Base-by-base conservation (phyloP, 2,113 vertebrate genomes). In the Oxyura jamaicensis region DNA sequence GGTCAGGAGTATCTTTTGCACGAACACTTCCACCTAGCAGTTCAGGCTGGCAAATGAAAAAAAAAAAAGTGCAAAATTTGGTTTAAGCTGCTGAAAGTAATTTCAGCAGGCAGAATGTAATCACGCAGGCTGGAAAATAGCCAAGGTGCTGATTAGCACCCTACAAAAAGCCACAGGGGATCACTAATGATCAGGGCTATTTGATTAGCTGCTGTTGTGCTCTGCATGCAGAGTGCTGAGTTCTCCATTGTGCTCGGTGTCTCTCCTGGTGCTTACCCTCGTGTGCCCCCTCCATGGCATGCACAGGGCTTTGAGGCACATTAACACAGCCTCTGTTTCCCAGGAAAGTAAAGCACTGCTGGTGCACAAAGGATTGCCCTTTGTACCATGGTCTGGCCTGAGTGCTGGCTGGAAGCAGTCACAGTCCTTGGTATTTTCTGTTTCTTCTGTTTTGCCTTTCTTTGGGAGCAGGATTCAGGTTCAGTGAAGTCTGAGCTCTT, bases 11-110 rank as follows among this genome's bases (percentile, higher is more conserved):
- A 66, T 33, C 58, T 4, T 2, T 0, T 13, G 21, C 62, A 36
- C 0, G 0, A 50, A 23, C 50, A 28, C 4, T 1, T n/a, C 22
- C 71, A 31, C 58, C 16, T 10, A n/a, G 29, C 26, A 28, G 20
- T 35, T 62, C 35, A 53, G 60, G 31, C 36, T 26, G 41, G 31
- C 36, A 79, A 14, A 14, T 6, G 13, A 5, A 46, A 44, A 46
- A 46, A 53, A 39, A 87, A 79, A 67, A 48, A 28, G 50, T 4
- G 42, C 8, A 36, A 66, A 76, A 67, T 82, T 42, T 0, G 0
- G 35, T 41, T 88, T 56, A 83, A 33, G 65, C 7, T 35, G 16
- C 9, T 39, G 69, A 60, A 83, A 44, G 6, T 59, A 29, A 82
- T 81, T 88, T 78, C 80, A 93, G 50, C 35, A 78, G 66, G 29